Evolutionary conservation across 2,113 vertebrate genomes (phyloP), one percentile per base, ranked within the genome.

Genomic region (Brachirus orientalis): DNA sequence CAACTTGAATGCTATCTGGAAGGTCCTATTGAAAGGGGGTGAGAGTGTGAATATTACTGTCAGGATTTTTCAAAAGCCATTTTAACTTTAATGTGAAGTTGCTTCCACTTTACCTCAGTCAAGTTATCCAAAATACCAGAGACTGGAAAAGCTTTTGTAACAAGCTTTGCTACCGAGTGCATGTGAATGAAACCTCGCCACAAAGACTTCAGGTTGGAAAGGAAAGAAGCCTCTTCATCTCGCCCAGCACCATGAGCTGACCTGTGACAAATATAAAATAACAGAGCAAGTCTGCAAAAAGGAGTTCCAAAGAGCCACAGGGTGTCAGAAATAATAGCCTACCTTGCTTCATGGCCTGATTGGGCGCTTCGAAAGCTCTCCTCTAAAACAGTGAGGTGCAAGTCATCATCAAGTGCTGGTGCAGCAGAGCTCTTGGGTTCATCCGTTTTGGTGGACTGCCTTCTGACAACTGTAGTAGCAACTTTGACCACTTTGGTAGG

Each of bases 121-220:
- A 99, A 89, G 75, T 94, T 94, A 38, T 98, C 97, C 77, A 98
- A 87, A 37, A 93, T 93, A 64, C 98, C 98, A 65, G 98, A 99
- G 5, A 99, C 96, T 0, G 96, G 96, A 28, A 97, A 99, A 56
- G 95, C 96, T 91, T 96, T 99, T 41, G 96, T 98, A 64, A 97
- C 92, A 78, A 98, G 95, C 87, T 97, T 98, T 10, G 98, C 98
- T 65, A 99, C 98, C 43, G 95, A 93, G 17, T 95, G 95, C 98
- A 99, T 99, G 67, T 98, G 96, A 87, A 99, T 95, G 87, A 96
- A 95, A 52, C 98, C 97, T 72, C 96, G 95, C 98, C 98, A 99
- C 87, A 97, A 89, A 56, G 86, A 93, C 83, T 95, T 94, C 82
- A 98, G 86, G 64, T 89, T 94, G 69, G 95, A 93, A 44, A 98